Evolutionary conservation across 2,797 vertebrate genomes (phyloP).

Genomic region (Huso huso): DNA sequence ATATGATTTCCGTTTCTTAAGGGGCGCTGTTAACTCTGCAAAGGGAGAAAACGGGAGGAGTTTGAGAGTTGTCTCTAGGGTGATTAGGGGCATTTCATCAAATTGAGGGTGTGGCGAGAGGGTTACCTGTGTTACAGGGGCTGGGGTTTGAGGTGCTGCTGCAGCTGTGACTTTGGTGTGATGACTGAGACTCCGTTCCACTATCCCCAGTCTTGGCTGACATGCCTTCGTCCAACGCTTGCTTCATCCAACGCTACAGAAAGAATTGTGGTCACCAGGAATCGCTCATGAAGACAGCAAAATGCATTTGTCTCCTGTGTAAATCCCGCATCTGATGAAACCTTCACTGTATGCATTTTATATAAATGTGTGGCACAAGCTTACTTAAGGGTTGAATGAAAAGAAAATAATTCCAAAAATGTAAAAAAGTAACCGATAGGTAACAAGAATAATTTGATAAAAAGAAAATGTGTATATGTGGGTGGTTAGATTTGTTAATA

Average conservation of each 20-base stretch:
- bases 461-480: too few relatives aligned
- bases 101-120: too few relatives aligned
- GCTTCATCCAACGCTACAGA: slow-evolving; percentile 92
- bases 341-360: slow-evolving; percentile 56
- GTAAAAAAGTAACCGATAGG: slow-evolving; percentile 5
- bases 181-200: slow-evolving; percentile 70
- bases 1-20: slow-evolving; percentile 91
- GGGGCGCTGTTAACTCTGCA: slow-evolving; percentile 74
- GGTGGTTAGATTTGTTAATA: too few relatives aligned
- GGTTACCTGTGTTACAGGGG: background rate
- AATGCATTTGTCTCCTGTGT: too few relatives aligned
- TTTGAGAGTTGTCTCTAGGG: too few relatives aligned
- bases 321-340: too few relatives aligned
- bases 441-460: slow-evolving; percentile 8
- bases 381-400: too few relatives aligned
- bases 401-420: too few relatives aligned
- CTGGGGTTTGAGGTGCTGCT: slow-evolving; percentile 66
- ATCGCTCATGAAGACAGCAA: too few relatives aligned
- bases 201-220: slow-evolving; percentile 66
- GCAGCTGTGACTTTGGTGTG: slow-evolving; percentile 89
- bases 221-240: slow-evolving; percentile 88
- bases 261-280: slow-evolving; percentile 42
- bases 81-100: too few relatives aligned
- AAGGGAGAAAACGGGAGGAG: slow-evolving; percentile 18
- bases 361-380: too few relatives aligned